Evolutionary conservation across 2,888 invertebrate genomes (phyloP).

Genomic region (Syrphus vitripennis): DNA sequence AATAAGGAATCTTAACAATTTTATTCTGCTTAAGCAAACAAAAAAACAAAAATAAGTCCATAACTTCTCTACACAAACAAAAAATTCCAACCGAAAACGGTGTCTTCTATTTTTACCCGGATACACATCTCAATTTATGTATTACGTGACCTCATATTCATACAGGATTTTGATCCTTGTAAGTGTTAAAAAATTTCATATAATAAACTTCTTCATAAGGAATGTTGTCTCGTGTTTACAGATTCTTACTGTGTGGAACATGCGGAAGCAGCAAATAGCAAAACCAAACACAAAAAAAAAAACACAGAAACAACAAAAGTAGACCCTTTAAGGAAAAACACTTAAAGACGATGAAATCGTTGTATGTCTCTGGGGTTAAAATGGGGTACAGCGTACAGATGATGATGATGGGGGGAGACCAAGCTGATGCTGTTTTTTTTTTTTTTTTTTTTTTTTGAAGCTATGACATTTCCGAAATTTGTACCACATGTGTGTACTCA

Average conservation of each 20-base stretch:
- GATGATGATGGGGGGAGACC: not conserved
- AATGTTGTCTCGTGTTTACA: conserved; percentile 41
- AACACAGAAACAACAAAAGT: not conserved
- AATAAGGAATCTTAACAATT: not conserved
- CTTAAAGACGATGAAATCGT: conserved; percentile 29
- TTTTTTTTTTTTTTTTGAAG: conserved; percentile 34
- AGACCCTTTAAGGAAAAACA: conserved; percentile 61
- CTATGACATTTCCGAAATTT: conserved; percentile 57
- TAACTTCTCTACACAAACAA: not conserved
- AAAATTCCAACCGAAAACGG: conserved; percentile 53
- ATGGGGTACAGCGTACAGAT: not conserved
- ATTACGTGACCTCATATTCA: conserved; percentile 71
- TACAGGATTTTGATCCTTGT: conserved; percentile 65
- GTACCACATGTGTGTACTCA: conserved; percentile 60
- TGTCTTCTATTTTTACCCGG: conserved; percentile 60
- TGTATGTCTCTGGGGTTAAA: conserved; percentile 41
- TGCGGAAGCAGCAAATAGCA: not conserved
- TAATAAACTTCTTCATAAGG: conserved; percentile 38
- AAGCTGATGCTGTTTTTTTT: conserved; percentile 5
- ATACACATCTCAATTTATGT: conserved; percentile 71
- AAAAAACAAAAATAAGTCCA: not conserved
- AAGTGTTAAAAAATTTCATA: conserved; percentile 61
- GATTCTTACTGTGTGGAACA: not conserved
- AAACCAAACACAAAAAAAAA: not conserved
- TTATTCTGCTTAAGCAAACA: not conserved